These are phyloP conservation scores for Battus philenor DNA, from an alignment of 1,140 invertebrate species.

Conservation along the genomic window DNA sequence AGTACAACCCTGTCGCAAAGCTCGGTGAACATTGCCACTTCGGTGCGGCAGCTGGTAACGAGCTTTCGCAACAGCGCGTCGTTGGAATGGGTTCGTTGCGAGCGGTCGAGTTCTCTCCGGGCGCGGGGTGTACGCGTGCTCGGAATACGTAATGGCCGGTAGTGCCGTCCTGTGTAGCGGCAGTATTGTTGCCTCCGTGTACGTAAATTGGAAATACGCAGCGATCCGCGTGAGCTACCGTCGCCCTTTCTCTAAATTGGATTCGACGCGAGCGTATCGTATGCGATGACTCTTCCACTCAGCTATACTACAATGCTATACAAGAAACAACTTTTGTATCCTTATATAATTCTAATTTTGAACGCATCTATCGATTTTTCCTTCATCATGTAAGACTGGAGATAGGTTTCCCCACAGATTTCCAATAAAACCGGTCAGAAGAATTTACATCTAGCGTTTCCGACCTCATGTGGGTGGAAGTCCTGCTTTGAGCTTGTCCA, in stretches of 20 bases:
- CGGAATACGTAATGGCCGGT: constrained; percentile 68
- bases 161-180: constrained; percentile 61
- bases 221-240: constrained; percentile 4
- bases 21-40: constrained; percentile 16
- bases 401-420: too few relatives aligned
- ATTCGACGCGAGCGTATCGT: too few relatives aligned
- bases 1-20: not conserved
- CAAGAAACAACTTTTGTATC: too few relatives aligned
- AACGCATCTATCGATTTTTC: too few relatives aligned
- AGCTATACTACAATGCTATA: too few relatives aligned
- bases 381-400: too few relatives aligned
- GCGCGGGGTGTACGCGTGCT: constrained; percentile 39
- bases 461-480: too few relatives aligned
- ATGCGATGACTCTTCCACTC: too few relatives aligned
- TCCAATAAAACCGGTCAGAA: too few relatives aligned
- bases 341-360: too few relatives aligned
- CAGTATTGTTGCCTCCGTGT: constrained; percentile 54
- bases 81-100: constrained; percentile 17
- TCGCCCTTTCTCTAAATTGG: constrained; percentile 8
- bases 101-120: constrained; percentile 5
- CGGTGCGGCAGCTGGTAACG: not conserved
- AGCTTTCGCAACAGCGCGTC: constrained; percentile 16
- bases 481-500: too few relatives aligned
- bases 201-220: constrained; percentile 46
- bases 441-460: too few relatives aligned